These are phyloP conservation scores for Cercocebus atys DNA, from an alignment of 2,113 vertebrate genomes.

Conservation along the genomic window DNA sequence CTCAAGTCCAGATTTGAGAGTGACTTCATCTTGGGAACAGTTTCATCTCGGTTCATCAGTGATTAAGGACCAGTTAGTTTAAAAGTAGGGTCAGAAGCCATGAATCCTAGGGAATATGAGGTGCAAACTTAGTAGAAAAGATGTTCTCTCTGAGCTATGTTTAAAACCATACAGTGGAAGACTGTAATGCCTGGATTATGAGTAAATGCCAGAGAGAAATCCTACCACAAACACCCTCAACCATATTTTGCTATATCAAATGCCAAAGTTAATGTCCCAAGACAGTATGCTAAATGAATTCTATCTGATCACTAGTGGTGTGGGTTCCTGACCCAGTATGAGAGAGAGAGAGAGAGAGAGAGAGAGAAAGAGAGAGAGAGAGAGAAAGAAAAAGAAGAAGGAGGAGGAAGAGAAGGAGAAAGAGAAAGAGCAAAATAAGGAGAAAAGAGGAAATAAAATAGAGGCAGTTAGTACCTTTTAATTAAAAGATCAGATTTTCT, in stretches of 20 bases:
- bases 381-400: fast-evolving
- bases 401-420: fast-evolving
- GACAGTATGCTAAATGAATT: neutral
- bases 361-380: neutral
- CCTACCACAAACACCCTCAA: slow-evolving; percentile 22
- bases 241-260: slow-evolving; percentile 18
- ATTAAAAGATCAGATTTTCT: slow-evolving; percentile 55
- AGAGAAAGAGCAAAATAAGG: neutral
- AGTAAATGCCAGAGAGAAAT: neutral
- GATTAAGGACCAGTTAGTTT: neutral
- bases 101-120: neutral
- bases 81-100: neutral
- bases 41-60: neutral
- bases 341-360: neutral
- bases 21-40: neutral
- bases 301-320: neutral
- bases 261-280: neutral
- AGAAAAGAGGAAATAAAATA: too few species aligned
- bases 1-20: neutral
- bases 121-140: slow-evolving; percentile 4
- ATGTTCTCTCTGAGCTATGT: neutral
- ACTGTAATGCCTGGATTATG: neutral
- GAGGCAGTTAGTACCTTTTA: neutral
- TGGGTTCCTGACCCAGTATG: neutral
- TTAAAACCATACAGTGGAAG: slow-evolving; percentile 4